Evolutionary conservation across 1,140 invertebrate species (phyloP).

Genomic region (Drosophila teissieri): DNA sequence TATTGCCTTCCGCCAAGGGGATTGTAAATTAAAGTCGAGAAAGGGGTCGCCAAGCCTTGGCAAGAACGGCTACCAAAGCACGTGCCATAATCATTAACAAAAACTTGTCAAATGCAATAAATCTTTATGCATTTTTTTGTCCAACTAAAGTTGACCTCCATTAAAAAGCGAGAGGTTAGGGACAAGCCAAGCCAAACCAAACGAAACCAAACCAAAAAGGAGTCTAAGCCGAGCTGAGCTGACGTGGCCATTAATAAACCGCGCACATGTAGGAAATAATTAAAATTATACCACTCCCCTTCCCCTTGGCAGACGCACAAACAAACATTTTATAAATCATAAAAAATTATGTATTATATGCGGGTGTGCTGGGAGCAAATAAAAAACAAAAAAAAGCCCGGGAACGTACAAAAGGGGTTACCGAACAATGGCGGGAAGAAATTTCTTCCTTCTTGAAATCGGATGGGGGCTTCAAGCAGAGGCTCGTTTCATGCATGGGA

Average conservation of each 20-base stretch:
- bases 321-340: constrained; percentile 75
- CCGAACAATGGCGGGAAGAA: constrained; percentile 32
- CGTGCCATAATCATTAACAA: constrained; percentile 52
- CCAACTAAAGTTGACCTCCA: constrained; percentile 51
- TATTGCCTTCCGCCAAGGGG: constrained; percentile 2
- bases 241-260: constrained; percentile 67
- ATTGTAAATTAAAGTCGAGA: constrained; percentile 31
- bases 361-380: constrained; percentile 45
- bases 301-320: constrained; percentile 3
- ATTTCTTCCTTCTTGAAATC: neutral
- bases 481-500: constrained; percentile 72
- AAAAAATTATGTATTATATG: constrained; percentile 79
- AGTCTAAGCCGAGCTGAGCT: constrained; percentile 28
- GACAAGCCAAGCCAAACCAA: neutral
- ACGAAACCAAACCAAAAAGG: neutral
- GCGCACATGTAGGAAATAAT: constrained; percentile 77
- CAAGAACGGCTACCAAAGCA: constrained; percentile 43
- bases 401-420: constrained; percentile 21
- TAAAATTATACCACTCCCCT: constrained; percentile 47
- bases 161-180: constrained; percentile 29
- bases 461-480: constrained; percentile 20
- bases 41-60: constrained; percentile 46
- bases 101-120: constrained; percentile 61
- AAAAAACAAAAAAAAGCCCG: constrained; percentile 10
- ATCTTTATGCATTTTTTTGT: constrained; percentile 55